These are phyloP conservation scores for Platygyra sinensis DNA, from an alignment of 64 coral and sea anemone genomes.

Conservation along the genomic window DNA sequence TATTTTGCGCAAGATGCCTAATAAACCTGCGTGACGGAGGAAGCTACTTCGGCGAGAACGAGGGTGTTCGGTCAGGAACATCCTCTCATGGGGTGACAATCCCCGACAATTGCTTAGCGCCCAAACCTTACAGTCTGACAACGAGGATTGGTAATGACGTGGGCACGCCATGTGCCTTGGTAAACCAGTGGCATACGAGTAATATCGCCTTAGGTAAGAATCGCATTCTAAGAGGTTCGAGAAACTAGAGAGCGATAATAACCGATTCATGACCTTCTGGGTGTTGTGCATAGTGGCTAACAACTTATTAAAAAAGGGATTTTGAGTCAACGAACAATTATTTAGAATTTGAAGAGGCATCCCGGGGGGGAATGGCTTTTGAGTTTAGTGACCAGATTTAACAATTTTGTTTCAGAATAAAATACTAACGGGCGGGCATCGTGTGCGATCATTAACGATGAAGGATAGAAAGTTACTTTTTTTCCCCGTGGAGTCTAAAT, in stretches of 20 bases:
- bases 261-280: no score
- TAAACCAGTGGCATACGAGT: background rate
- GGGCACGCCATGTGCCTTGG: background rate
- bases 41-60: slow-evolving; percentile 11
- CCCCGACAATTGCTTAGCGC: background rate
- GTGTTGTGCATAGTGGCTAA: background rate
- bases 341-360: background rate
- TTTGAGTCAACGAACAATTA: background rate
- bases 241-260: slow-evolving; percentile 12
- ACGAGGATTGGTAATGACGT: background rate
- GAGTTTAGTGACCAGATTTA: background rate
- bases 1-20: slow-evolving; percentile 13
- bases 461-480: slow-evolving; percentile 13
- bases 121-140: background rate
- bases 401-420: slow-evolving; percentile 6
- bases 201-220: slow-evolving; percentile 14
- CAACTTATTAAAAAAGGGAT: background rate
- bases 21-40: slow-evolving; percentile 27
- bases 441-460: slow-evolving; percentile 28
- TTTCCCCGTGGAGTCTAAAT: slow-evolving; percentile 3
- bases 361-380: background rate
- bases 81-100: no score
- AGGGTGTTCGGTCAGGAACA: background rate
- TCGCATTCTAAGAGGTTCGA: slow-evolving; percentile 50
- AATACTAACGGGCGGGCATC: slow-evolving; percentile 8